A percentile compares a stretch with the other conserved stretches of the same genome.
These are phyloP conservation scores for Scrobipalpa atriplicella DNA, from an alignment of 2,888 invertebrate genomes.

Conservation along the genomic window DNA sequence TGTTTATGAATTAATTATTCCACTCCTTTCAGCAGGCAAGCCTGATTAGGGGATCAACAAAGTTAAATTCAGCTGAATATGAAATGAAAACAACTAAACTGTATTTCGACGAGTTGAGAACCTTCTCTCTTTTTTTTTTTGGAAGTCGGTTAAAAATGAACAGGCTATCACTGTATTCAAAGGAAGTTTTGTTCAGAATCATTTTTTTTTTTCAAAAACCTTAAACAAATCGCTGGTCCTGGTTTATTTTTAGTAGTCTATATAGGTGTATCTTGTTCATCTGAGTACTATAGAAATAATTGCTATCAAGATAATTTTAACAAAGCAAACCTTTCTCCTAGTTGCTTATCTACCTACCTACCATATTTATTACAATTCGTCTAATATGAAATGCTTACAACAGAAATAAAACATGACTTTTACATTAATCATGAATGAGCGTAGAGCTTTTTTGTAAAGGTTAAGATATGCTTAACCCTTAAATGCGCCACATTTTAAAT, in stretches of 20 bases:
- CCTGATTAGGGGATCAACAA: neutral
- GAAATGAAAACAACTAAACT: neutral
- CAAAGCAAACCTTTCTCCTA: too few species aligned
- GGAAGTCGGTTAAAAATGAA: too few species aligned
- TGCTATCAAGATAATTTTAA: too few species aligned
- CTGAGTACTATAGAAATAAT: too few species aligned
- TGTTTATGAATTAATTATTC: neutral
- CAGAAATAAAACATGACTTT: neutral
- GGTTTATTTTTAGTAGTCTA: too few species aligned
- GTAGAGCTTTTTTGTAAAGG: conserved; percentile 3
- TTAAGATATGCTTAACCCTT: neutral
- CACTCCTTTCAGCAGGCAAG: neutral
- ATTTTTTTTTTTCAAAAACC: too few species aligned
- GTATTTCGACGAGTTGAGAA: neutral
- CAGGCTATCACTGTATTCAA: too few species aligned
- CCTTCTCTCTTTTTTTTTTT: too few species aligned
- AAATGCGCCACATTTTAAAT: too few species aligned
- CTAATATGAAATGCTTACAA: neutral
- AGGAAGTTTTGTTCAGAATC: too few species aligned
- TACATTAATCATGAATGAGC: conserved; percentile 2
- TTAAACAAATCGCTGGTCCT: too few species aligned
- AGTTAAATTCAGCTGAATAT: neutral
- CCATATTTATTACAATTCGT: neutral
- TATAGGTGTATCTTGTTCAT: too few species aligned
- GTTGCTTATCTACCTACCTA: neutral